These are phyloP conservation scores for Teinopalpus imperialis DNA, from an alignment of 2,888 invertebrate genomes.

Conservation along the genomic window DNA sequence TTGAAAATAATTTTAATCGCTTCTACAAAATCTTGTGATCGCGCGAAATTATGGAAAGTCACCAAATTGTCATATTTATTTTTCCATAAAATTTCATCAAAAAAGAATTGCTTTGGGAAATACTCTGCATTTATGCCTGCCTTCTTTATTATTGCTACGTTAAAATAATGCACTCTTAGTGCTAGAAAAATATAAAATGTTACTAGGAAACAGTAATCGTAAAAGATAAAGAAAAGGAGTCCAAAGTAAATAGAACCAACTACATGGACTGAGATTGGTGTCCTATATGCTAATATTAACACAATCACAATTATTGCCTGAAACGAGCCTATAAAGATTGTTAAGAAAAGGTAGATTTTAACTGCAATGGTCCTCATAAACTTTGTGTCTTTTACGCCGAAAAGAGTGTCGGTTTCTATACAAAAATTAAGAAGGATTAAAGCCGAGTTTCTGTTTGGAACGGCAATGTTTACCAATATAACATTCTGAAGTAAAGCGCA, in stretches of 20 bases:
- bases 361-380: slow-evolving; percentile 50
- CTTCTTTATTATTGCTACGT: slow-evolving; percentile 53
- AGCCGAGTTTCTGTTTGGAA: slow-evolving; percentile 42
- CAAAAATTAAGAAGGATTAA: slow-evolving; percentile 40
- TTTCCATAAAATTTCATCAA: slow-evolving; percentile 50
- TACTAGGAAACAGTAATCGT: slow-evolving; percentile 44
- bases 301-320: slow-evolving; percentile 32
- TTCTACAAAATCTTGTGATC: slow-evolving; percentile 38
- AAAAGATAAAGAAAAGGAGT: slow-evolving; percentile 44
- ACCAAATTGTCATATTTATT: slow-evolving; percentile 45
- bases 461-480: slow-evolving; percentile 43
- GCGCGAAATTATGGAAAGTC: slow-evolving; percentile 41
- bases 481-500: slow-evolving; percentile 41
- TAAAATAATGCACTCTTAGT: slow-evolving; percentile 52
- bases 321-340: slow-evolving; percentile 32
- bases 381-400: slow-evolving; percentile 53
- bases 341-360: slow-evolving; percentile 31
- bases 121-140: slow-evolving; percentile 46
- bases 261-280: slow-evolving; percentile 33
- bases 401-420: slow-evolving; percentile 50
- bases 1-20: slow-evolving; percentile 46
- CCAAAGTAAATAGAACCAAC: slow-evolving; percentile 40
- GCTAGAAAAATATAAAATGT: slow-evolving; percentile 39
- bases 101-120: slow-evolving; percentile 47
- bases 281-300: slow-evolving; percentile 26